Evolutionary conservation across 2,888 invertebrate genomes (phyloP), one percentile per base, ranked within the genome.

Genomic region (Idaea biselata): DNA sequence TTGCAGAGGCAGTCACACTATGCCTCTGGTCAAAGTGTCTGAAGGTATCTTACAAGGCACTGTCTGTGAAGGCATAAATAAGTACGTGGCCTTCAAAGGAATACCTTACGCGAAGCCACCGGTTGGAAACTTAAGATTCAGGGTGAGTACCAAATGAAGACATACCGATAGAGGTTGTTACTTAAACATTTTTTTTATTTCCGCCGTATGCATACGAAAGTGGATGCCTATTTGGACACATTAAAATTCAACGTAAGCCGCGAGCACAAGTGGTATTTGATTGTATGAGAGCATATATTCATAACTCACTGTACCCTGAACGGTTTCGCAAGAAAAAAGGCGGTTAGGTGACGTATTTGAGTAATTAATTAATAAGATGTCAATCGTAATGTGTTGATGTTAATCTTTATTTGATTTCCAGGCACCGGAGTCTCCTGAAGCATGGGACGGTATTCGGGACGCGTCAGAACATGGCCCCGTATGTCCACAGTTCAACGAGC

Each of bases 51-150:
- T 93, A 63, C 80, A 82, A 74, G 93, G 93, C 58, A 71, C 75
- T 5, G 60, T 79, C 18, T 86, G 80, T 72, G 80, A 81, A 60
- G 77, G 72, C 11, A 75, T 80, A 55, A 80, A 77, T 67, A 83
- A 79, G 64, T 93, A 88, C 73, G 75, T 83, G 54, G 86, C 91
- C 57, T 93, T 93, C 77, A 92, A 92, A 81, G 94, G 94, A 60
- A 93, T 94, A 70, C 94, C 94, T 18, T 94, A 94, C 72, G 94
- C 94, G 7, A 86, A 89, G 69, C 94, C 94, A 60, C 94, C 94
- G 14, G 66, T 94, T 44, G 93, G 93, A 55, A 75, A 88, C 73
- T 89, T 94, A 65, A 87, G 94, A 86, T 94, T 94, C 83, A 93
- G 94, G 93, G 94, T 94, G 80, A 90, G 84, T 81, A 64, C 65